Base-by-base conservation (phyloP, 2,888 invertebrate species). In the Desoria tigrina region DNA sequence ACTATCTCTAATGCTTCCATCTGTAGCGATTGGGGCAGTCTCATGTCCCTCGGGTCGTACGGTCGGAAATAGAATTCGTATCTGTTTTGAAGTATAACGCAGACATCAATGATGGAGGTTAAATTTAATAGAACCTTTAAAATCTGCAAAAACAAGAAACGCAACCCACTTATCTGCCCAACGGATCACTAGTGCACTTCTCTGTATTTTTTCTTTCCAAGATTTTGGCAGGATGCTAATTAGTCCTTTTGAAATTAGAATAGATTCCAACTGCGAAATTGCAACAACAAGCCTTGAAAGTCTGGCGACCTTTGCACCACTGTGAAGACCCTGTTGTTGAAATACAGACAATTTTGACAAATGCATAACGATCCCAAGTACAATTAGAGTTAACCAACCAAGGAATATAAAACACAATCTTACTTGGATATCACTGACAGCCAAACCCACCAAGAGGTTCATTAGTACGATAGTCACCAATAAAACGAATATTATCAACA, bases 231-330 rank as follows among this genome's bases (percentile, higher is more conserved):
- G 72, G 0, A 86, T 85, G 74, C 86, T 86, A 7, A 86, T 84
- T 42, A 91, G 78, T 32, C 90, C 78, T 3, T 86, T 85, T 9
- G 91, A 91, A 79, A 92, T 92, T 57, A 92, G 82, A 84, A 92
- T 86, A 74, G 88, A 88, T 79, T 92, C 92, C 9, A 92, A 80
- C 69, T 91, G 88, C 0, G 90, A 89, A 0, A 92, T 89, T 42
- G 92, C 79, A 77, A 90, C 88, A 0, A 90, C 90, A 79, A 90
- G 89, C 0, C 92, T 84, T 23, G 90, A 89, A 60, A 92, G 79
- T 11, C 92, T 83, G 77, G 91, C 90, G 21, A 92, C 79, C 0
- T 90, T 89, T 0, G 92, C 79, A 4, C 78, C 78, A 59, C 76
- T 72, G 61, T 78, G 78, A 7, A 77, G 72, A 39, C 84, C 84